Evolutionary conservation across 2,888 invertebrate genomes (phyloP).

Genomic region (Orthosia incerta): DNA sequence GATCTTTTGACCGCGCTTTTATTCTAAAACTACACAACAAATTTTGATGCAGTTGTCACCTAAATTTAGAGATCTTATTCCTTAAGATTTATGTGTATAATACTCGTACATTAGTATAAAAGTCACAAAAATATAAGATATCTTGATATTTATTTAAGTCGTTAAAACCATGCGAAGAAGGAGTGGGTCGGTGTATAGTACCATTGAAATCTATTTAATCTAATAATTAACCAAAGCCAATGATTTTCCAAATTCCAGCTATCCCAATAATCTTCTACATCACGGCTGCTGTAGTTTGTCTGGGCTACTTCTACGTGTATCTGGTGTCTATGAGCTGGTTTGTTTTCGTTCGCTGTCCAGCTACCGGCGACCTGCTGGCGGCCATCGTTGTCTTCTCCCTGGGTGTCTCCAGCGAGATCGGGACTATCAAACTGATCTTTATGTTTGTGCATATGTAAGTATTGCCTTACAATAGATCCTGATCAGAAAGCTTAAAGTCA

Average conservation of each 20-base stretch:
- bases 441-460: conserved; percentile 75
- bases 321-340: conserved; percentile 78
- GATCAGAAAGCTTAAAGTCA: too few species aligned
- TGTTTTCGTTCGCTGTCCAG: conserved; percentile 70
- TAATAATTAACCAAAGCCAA: neutral
- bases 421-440: conserved; percentile 73
- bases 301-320: conserved; percentile 76
- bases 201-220: too few species aligned
- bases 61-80: too few species aligned
- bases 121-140: too few species aligned
- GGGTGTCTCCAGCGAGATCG: conserved; percentile 75
- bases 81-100: too few species aligned
- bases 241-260: conserved; percentile 62
- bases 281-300: conserved; percentile 51
- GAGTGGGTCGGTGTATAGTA: too few species aligned
- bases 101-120: too few species aligned
- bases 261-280: conserved; percentile 72
- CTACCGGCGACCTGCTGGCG: conserved; percentile 71
- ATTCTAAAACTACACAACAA: too few species aligned
- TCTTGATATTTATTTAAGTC: too few species aligned
- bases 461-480: neutral
- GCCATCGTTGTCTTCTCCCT: conserved; percentile 77
- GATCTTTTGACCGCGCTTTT: too few species aligned
- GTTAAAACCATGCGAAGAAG: too few species aligned
- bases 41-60: too few species aligned